A percentile compares a stretch with the other conserved stretches of the same genome.
Evolutionary conservation across 1,140 invertebrate species (phyloP).

Genomic region (Pseudoatta argentina): DNA sequence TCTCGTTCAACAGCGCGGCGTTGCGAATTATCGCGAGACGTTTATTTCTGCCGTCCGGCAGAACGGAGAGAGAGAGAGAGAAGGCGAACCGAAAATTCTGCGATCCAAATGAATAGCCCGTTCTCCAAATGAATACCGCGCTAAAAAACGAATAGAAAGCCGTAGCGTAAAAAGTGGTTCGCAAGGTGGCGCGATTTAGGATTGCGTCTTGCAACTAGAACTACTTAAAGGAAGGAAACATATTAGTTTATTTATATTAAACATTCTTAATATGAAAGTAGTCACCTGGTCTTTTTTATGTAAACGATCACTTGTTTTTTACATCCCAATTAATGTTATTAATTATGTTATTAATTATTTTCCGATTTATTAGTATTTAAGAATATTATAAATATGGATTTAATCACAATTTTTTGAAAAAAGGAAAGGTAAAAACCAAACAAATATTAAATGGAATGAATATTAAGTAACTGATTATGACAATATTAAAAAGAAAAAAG

Average conservation of each 20-base stretch:
- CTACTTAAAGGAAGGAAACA: constrained; percentile 2
- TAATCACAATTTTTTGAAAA: no score
- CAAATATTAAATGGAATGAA: no score
- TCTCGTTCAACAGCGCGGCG: constrained; percentile 51
- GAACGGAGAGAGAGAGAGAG: background rate
- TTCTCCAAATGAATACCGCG: background rate
- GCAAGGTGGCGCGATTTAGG: constrained; percentile 20
- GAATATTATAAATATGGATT: no score
- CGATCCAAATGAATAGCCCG: constrained; percentile 41
- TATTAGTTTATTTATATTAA: background rate
- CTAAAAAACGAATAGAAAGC: constrained; percentile 38
- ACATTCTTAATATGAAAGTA: background rate
- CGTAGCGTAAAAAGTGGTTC: constrained; percentile 2
- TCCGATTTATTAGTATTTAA: no score
- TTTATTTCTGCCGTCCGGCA: constrained; percentile 50
- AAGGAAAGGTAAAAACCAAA: no score
- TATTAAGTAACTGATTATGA: no score
- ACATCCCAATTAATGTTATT: no score
- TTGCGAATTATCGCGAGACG: constrained; percentile 63
- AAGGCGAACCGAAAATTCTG: constrained; percentile 39
- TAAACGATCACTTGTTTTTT: no score
- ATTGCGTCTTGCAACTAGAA: constrained; percentile 14
- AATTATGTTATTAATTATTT: no score
- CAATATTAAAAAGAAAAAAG: no score
- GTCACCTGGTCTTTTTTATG: no score